Evolutionary conservation across 2,113 vertebrate species (phyloP).

Genomic region (Solea solea): DNA sequence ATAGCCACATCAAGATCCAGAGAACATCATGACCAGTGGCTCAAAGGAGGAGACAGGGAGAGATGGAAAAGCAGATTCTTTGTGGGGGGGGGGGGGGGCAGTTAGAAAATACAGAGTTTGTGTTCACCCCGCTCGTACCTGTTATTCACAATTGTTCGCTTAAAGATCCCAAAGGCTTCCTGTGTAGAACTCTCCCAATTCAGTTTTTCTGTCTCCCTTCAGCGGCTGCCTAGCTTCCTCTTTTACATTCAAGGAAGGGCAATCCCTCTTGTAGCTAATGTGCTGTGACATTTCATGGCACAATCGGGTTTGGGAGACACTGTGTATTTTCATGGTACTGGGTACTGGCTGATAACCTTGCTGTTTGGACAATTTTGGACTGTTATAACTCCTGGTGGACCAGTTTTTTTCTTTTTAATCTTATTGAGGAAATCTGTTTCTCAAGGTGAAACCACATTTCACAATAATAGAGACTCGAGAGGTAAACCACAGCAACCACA

Average conservation of each 20-base stretch:
- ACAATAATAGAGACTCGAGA: slow-evolving; percentile 12
- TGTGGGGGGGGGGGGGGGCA: too few relatives aligned
- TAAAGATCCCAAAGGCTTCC: slow-evolving; percentile 40
- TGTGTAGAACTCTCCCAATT: slow-evolving; percentile 35
- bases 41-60: slow-evolving; percentile 6
- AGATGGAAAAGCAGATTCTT: background rate
- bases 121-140: slow-evolving; percentile 52
- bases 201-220: slow-evolving; percentile 50
- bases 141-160: slow-evolving; percentile 31
- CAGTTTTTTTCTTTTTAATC: slow-evolving; percentile 48
- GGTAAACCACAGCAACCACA: slow-evolving; percentile 24
- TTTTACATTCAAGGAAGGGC: slow-evolving; percentile 71
- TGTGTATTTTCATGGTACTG: slow-evolving; percentile 65
- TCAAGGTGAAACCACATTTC: slow-evolving; percentile 54
- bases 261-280: slow-evolving; percentile 78
- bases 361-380: slow-evolving; percentile 64
- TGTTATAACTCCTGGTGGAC: slow-evolving; percentile 27
- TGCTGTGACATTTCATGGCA: slow-evolving; percentile 77
- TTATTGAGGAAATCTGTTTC: slow-evolving; percentile 61
- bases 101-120: slow-evolving; percentile 26
- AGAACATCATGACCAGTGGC: slow-evolving; percentile 51
- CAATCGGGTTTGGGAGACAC: slow-evolving; percentile 76
- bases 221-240: slow-evolving; percentile 34
- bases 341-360: slow-evolving; percentile 68
- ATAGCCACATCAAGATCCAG: slow-evolving; percentile 61